Percentiles rank a stretch among this genome's conserved stretches.
phyloP scores from a whole-genome alignment of 2,113 vertebrate species.

The human (Homo sapiens) region GRCh38 chr2:240126501-240127000 shows the following conservation, averaged over 20 bases:
- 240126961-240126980: rapidly evolving
- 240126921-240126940: background rate
- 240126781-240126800: rapidly evolving
- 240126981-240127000: background rate
- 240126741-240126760: rapidly evolving
- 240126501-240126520: too few species aligned
- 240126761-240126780: background rate
- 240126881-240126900: background rate
- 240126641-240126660: too few species aligned
- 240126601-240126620: rapidly evolving
- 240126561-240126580: too few species aligned
- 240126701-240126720: background rate
- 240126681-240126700: too few species aligned
- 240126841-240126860: rapidly evolving
- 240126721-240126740: background rate
- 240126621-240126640: background rate
- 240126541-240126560: too few species aligned
- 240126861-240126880: too few species aligned
- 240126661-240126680: background rate
- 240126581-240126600: background rate
- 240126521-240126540: too few species aligned
- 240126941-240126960: background rate
- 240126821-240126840: rapidly evolving
- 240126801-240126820: rapidly evolving
- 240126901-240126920: background rate